Percentiles rank a stretch among this genome's conserved stretches.
Conservation (phyloP, 2,888 invertebrate genomes). For the Theodoxus fluviatilis region DNA sequence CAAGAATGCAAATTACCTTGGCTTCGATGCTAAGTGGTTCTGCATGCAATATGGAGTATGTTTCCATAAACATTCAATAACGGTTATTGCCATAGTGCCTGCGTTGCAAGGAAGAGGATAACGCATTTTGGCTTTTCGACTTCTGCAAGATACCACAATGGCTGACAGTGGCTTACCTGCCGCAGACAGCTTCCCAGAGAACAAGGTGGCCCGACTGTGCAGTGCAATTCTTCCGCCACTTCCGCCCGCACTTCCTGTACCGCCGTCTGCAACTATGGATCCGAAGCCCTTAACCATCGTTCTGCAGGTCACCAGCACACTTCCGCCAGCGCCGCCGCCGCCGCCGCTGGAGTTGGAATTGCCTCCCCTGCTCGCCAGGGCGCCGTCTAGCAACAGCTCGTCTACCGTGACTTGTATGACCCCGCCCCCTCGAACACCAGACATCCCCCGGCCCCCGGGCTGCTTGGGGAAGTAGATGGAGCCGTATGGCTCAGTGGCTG, state of each 20-base stretch:
- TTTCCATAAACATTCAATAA: no score
- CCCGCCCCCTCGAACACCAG: constrained; percentile 43
- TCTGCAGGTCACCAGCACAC: constrained; percentile 40
- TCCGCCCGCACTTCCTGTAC: constrained; percentile 39
- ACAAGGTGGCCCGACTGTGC: no score
- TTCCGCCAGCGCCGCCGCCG: constrained; percentile 51
- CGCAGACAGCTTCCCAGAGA: no score
- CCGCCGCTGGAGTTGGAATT: constrained; percentile 36
- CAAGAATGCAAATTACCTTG: no score
- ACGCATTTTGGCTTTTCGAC: no score
- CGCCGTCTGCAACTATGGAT: constrained; percentile 39
- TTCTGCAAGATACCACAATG: no score
- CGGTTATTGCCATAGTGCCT: no score
- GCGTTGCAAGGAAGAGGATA: no score
- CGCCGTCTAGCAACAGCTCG: constrained; percentile 45
- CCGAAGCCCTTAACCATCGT: constrained; percentile 43
- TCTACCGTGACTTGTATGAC: constrained; percentile 38
- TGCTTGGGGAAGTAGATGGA: constrained; percentile 41
- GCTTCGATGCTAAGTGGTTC: no score
- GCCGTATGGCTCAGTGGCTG: constrained; percentile 43
- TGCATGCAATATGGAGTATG: no score
- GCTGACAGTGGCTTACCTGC: no score
- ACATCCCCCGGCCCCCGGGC: constrained; percentile 41
- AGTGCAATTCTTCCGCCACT: constrained; percentile 50
- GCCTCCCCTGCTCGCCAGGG: constrained; percentile 41